Base-by-base conservation (phyloP, 2,888 invertebrate genomes). In the Aporophyla lueneburgensis region DNA sequence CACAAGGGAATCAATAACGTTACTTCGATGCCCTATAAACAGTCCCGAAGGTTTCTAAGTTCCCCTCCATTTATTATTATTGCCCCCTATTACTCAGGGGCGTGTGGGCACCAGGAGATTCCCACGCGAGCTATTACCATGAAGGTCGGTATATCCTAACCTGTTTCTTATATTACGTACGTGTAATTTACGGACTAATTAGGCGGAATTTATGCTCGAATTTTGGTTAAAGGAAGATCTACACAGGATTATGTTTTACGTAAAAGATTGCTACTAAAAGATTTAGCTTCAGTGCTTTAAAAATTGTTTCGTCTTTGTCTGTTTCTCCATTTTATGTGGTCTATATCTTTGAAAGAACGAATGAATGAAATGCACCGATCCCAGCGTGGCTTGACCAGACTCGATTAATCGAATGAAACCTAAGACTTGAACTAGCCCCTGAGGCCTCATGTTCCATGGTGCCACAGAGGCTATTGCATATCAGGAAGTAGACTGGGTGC, bases 41-140 rank as follows among this genome's bases (percentile, higher is more conserved):
- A 89, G 87, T 70, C 81, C 83, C 72, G 81, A 86, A 86, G 86
- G 77, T 83, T 85, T 75, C 82, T 67, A 78, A 82, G 82, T 83
- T 86, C 77, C 78, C 86, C 82, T 73, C 88, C 89, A 93, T 91
- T 91, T 90, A 86, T 92, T 92, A 91, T 91, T 89, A 91, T 89
- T 87, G 86, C 86, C 86, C 86, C 81, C 85, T 87, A 92, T 92
- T 90, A 89, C 85, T 91, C 90, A 90, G 76, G 77, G 78, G 86
- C 88, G 85, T 86, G 89, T 27, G 83, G 82, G 76, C 80, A 80
- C 84, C 78, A 80, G 74, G 75, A 80, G 80, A 87, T 89, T 92
- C 91, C 90, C 92, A 86, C 83, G 88, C 84, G 91, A 80, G 80
- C 89, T 83, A 91, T 93, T 92, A 89, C 84, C 85, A 88, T 85